Base-by-base conservation (phyloP, 2,797 vertebrate genomes). In the Mormyrops boulengeri region DNA sequence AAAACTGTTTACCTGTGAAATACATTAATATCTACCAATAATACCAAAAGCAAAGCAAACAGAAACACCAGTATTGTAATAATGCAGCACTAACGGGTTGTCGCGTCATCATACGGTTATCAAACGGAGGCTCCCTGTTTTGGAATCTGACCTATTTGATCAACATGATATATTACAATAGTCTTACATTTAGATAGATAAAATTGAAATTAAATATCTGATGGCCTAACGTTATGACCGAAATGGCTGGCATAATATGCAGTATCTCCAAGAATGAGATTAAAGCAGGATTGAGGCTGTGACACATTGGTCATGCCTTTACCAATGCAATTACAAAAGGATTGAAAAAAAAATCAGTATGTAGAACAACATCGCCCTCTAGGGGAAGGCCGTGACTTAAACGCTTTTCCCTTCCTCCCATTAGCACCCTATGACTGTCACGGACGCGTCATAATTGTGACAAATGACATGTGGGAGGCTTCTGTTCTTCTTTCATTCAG, bases 331-430 rank as follows among this genome's bases (percentile, higher is more conserved):
- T 82, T 82, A 82, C 38, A 47, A 82, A 85, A 50, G 44, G 44
- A 22, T 19, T 6, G 3, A 30, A 17, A 6, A 22, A 91, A 94
- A 94, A 93, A 92, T 89, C 92, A 92, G 88, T 94, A 92, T 69
- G 91, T 93, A 19, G 94, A 94, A 85, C 93, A 93, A 90, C 90
- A 92, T 90, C 47, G 50, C 85, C 85, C 85, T 55, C 85, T 86
- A 49, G 49, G 22, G 85, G 85, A 49, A 47, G 2, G 17, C 2
- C 7, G n/a, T 85, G 44, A 19, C 12, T 11, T 85, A 47, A 11
- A 19, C 3, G n/a, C 9, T 19, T 85, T 85, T 22, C 19, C 41
- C 17, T 22, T 85, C 19, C 44, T 4, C 19, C 4, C n/a, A 47
- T 85, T 85, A 85, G 5, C 34, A 41, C 17, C 34, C 44, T 9